Evolutionary conservation across 2,113 vertebrate species (phyloP), one percentile per base, ranked within the genome.

Genomic region (Saccopteryx bilineata): DNA sequence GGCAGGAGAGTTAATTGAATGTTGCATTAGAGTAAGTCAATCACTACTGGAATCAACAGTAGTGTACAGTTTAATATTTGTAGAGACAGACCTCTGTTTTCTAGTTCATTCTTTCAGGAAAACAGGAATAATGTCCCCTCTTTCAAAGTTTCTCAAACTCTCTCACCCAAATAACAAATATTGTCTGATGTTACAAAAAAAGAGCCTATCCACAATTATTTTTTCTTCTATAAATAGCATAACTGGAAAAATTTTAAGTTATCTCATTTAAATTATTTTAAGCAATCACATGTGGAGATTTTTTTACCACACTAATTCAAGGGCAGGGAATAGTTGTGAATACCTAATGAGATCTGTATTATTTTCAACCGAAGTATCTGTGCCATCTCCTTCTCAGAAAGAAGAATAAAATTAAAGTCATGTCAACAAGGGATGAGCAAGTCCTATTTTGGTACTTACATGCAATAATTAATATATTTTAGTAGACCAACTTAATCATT

Each of bases 21-120:
- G 31, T 1, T 56, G 6, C 31, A 72, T 46, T 92, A 18, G 21
- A 90, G 60, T 48, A 21, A 69, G 48, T 71, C 48, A n/a, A 4
- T 80, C 19, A 68, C 10, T 87, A 39, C 5, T 87, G n/a, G 21
- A 60, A 91, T 89, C 33, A 87, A 86, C 21, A 94, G n/a, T 3
- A 63, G 14, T n/a, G 17, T 72, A 90, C 11, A 90, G 66, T 18
- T 75, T 75, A 87, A 14, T 80, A 75, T 52, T 17, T 65, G 1
- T 14, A 93, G 31, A 80, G 13, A 39, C 50, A 71, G 28, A 83
- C 21, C 21, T 61, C 75, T 80, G 11, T 72, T 93, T 94, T 78
- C 39, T 2, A 90, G 63, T 76, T 58, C 23, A 75, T 71, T 91
- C 24, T 85, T 92, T 82, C 56, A 95, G 46, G 24, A 96, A 94